Percentiles rank a stretch among this genome's conserved stretches.
Conservation (phyloP, 2,888 invertebrate species). For the Tetanocera ferruginea region DNA sequence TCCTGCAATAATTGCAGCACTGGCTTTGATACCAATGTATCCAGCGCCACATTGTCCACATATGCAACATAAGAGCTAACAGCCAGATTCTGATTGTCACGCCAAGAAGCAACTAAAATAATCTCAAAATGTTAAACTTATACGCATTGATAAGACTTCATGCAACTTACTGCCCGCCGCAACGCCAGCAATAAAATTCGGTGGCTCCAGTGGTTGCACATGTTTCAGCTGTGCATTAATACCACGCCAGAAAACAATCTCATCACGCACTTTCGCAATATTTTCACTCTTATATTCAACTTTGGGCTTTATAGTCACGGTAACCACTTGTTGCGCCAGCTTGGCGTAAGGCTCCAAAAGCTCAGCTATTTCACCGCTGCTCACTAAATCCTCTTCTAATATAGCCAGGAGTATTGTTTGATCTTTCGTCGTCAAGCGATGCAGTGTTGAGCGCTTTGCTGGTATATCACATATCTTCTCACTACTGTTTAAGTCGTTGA, state of each 20-base stretch:
- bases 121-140: neutral
- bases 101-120: slow-evolving; percentile 62
- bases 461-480: slow-evolving; percentile 57
- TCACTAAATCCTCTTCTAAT: slow-evolving; percentile 62
- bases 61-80: slow-evolving; percentile 62
- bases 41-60: slow-evolving; percentile 63
- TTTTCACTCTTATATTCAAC: slow-evolving; percentile 66
- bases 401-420: slow-evolving; percentile 54
- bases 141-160: neutral
- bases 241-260: slow-evolving; percentile 60
- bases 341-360: slow-evolving; percentile 59
- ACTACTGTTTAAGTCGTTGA: slow-evolving; percentile 49
- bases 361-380: slow-evolving; percentile 62
- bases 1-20: slow-evolving; percentile 60
- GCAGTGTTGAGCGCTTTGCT: slow-evolving; percentile 52
- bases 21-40: slow-evolving; percentile 60
- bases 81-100: slow-evolving; percentile 57
- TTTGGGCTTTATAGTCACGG: slow-evolving; percentile 63
- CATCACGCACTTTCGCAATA: slow-evolving; percentile 56
- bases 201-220: slow-evolving; percentile 59
- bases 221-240: slow-evolving; percentile 55
- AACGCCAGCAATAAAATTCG: slow-evolving; percentile 67
- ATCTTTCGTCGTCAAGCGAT: slow-evolving; percentile 45
- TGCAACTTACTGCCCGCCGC: slow-evolving; percentile 63
- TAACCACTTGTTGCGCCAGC: slow-evolving; percentile 58